Conservation (phyloP, 2,113 vertebrate species). For the Calidris pygmaea region DNA sequence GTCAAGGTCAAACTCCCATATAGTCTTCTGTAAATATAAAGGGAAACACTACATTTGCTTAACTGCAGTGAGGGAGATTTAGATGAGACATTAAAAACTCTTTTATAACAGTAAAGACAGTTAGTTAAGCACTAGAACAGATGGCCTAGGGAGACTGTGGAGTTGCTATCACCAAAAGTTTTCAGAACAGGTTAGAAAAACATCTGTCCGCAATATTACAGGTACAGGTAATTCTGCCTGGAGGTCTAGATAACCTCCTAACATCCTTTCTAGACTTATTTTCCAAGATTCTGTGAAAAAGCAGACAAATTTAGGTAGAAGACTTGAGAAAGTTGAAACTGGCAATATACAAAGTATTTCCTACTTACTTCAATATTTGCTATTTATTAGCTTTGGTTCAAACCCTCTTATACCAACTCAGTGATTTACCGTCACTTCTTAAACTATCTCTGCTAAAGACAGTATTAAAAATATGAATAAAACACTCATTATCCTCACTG, state of each 20-base stretch:
- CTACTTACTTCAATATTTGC: not conserved
- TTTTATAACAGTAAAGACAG: slow-evolving; percentile 41
- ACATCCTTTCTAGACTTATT: slow-evolving; percentile 19
- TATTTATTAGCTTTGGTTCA: not conserved
- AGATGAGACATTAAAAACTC: slow-evolving; percentile 46
- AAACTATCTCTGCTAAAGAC: not conserved
- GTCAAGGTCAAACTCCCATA: slow-evolving; percentile 50
- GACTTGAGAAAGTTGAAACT: not conserved
- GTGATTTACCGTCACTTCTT: not conserved
- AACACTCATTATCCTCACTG: not conserved
- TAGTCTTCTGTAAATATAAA: slow-evolving; percentile 20
- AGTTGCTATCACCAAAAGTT: slow-evolving; percentile 32
- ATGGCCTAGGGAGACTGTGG: slow-evolving; percentile 49
- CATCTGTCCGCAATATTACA: slow-evolving; percentile 53
- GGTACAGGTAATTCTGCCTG: slow-evolving; percentile 55
- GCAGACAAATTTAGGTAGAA: not conserved
- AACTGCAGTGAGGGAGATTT: slow-evolving; percentile 46
- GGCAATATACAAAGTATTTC: not conserved
- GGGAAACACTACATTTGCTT: slow-evolving; percentile 50
- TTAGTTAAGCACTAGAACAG: slow-evolving; percentile 64
- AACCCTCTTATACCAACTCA: not conserved
- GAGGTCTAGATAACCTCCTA: slow-evolving; percentile 51
- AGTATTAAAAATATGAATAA: not conserved
- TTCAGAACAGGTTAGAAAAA: slow-evolving; percentile 62
- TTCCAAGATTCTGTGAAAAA: not conserved